Conservation (phyloP, 2,113 vertebrate species). For the Mirza zaza region DNA sequence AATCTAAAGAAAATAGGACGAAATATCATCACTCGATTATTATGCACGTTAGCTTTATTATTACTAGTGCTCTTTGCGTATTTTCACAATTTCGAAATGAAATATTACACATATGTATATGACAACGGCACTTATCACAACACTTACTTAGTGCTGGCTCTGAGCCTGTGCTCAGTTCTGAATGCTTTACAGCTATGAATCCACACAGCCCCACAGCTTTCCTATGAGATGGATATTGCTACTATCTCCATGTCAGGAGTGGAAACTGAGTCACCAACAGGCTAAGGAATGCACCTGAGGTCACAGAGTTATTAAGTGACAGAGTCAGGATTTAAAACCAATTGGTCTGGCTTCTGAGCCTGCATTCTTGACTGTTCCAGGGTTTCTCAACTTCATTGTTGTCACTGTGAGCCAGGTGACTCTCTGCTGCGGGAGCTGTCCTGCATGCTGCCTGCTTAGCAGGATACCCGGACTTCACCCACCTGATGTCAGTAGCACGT, state of each 20-base stretch:
- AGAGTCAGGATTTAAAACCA: background rate
- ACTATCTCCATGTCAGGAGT: background rate
- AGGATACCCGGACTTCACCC: background rate
- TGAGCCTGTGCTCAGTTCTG: accelerated
- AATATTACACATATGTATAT: accelerated
- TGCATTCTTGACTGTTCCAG: accelerated
- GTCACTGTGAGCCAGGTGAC: too few species aligned
- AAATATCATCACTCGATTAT: background rate
- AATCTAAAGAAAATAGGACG: background rate
- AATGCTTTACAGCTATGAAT: background rate
- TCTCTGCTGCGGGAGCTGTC: too few species aligned
- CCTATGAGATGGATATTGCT: accelerated
- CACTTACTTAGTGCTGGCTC: too few species aligned
- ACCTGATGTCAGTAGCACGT: background rate
- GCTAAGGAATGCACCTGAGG: too few species aligned
- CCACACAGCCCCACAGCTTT: background rate
- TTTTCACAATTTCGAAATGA: background rate
- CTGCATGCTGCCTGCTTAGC: background rate
- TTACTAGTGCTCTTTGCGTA: background rate
- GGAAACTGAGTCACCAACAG: background rate
- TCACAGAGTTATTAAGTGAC: too few species aligned
- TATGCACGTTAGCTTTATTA: background rate
- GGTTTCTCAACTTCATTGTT: background rate
- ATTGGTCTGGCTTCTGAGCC: background rate
- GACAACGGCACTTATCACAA: accelerated